Evolutionary conservation across 2,888 invertebrate genomes (phyloP).

Genomic region (Conistra vaccinii): DNA sequence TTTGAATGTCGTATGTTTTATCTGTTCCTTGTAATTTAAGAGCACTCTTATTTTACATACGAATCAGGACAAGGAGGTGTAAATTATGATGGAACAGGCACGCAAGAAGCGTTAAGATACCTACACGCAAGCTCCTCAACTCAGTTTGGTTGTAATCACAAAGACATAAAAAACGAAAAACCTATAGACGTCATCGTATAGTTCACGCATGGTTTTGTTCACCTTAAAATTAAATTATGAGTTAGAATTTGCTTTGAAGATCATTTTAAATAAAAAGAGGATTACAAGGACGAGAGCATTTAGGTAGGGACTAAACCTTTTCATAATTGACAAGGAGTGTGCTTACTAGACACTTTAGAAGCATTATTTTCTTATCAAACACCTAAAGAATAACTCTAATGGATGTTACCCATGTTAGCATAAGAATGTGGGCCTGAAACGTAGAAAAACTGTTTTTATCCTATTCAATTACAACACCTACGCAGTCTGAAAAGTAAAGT

Average conservation of each 20-base stretch:
- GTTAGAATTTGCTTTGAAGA: too few relatives aligned
- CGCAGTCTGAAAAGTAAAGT: neutral
- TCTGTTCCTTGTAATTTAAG: constrained; percentile 36
- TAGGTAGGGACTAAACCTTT: neutral
- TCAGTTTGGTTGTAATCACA: neutral
- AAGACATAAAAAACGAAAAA: neutral
- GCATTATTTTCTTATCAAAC: neutral
- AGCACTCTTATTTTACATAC: constrained; percentile 34
- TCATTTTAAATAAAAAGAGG: neutral
- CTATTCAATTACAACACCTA: too few relatives aligned
- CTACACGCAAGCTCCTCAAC: constrained; percentile 14
- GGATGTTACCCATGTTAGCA: too few relatives aligned
- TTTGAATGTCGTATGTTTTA: constrained; percentile 13
- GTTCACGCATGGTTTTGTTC: neutral
- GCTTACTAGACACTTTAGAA: neutral
- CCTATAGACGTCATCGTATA: neutral
- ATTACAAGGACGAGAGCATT: too few relatives aligned
- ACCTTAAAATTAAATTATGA: neutral
- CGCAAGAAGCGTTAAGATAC: constrained; percentile 37
- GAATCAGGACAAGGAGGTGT: constrained; percentile 27
- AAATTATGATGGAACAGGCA: constrained; percentile 36
- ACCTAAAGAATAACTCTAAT: too few relatives aligned
- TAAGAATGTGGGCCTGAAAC: too few relatives aligned
- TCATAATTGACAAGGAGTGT: neutral
- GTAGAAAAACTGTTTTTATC: too few relatives aligned